These are phyloP conservation scores for Psylliodes chrysocephalus DNA, from an alignment of 2,888 invertebrate genomes.

Conservation along the genomic window DNA sequence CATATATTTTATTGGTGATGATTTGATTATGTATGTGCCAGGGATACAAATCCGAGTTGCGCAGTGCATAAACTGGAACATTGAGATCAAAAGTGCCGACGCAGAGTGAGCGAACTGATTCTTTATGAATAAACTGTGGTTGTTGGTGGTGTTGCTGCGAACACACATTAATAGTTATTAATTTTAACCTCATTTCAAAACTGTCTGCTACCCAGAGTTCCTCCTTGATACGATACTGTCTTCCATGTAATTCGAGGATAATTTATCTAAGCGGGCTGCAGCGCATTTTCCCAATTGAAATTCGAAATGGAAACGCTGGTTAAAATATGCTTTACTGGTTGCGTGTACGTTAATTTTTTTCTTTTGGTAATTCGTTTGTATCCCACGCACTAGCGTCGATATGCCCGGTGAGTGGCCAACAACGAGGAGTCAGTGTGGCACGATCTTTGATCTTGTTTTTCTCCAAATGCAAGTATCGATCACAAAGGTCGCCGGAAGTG, in stretches of 20 bases:
- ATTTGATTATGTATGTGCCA: too few relatives aligned
- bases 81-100: too few relatives aligned
- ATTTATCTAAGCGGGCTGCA: slow-evolving; percentile 51
- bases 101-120: too few relatives aligned
- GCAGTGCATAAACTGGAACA: too few relatives aligned
- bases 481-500: slow-evolving; percentile 1
- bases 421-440: not conserved
- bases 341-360: slow-evolving; percentile 23
- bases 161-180: too few relatives aligned
- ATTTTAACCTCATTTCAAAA: too few relatives aligned
- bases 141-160: too few relatives aligned
- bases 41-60: too few relatives aligned
- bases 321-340: slow-evolving; percentile 25
- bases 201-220: too few relatives aligned
- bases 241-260: slow-evolving; percentile 26
- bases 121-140: too few relatives aligned
- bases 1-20: too few relatives aligned
- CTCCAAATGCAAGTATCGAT: slow-evolving; percentile 25
- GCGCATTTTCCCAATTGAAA: slow-evolving; percentile 48
- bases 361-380: slow-evolving; percentile 33
- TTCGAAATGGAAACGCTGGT: slow-evolving; percentile 44
- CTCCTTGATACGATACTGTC: too few relatives aligned
- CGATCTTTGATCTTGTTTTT: slow-evolving; percentile 21
- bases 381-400: slow-evolving; percentile 1
- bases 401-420: not conserved